Evolutionary conservation across 2,888 invertebrate genomes (phyloP), one percentile per base, ranked within the genome.

Genomic region (Tortricodes alternella): DNA sequence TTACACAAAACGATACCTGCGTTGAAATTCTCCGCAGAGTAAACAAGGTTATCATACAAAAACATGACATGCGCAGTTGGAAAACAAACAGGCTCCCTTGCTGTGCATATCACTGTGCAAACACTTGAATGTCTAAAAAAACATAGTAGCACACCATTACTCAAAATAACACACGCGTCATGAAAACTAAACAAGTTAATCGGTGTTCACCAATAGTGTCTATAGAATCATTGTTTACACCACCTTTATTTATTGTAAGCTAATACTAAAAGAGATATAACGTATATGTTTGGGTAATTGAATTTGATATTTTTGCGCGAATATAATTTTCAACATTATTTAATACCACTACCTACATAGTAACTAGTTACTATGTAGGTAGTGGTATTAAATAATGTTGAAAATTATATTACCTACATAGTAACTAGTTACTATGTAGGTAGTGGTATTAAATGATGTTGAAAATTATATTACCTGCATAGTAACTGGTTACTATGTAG

Each of bases 181-280:
- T 50, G 60, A 61, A 62, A 64, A 62, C 46, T 61, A 65, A 67
- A 68, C 64, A 66, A 46, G 48, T 63, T 62, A 68, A 69, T 68
- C 68, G 63, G 52, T 60, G 60, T 59, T 60, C 63, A 58, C 44
- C 62, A 59, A 64, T 59, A 50, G 34, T 52, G 58, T 53, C 55
- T 48, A 53, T 19, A 58, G 11, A 61, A 58, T 41, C 34, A 59
- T 46, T 44, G 53, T 57, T 53, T 59, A 58, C 58, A 62, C 56
- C 55, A 32, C 21, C 48, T 21, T 44, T 50, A 21, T 5, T 62
- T n/a, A n/a, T n/a, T n/a, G n/a, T n/a, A n/a, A n/a, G n/a, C n/a
- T n/a, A n/a, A n/a, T n/a, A n/a, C n/a, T n/a, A n/a, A n/a, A n/a
- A n/a, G n/a, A n/a, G n/a, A n/a, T n/a, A n/a, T n/a, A n/a, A n/a